A percentile compares a stretch with the other conserved stretches of the same genome.
Evolutionary conservation across 1,140 invertebrate genomes (phyloP).

Genomic region (Trichonephila clavata): DNA sequence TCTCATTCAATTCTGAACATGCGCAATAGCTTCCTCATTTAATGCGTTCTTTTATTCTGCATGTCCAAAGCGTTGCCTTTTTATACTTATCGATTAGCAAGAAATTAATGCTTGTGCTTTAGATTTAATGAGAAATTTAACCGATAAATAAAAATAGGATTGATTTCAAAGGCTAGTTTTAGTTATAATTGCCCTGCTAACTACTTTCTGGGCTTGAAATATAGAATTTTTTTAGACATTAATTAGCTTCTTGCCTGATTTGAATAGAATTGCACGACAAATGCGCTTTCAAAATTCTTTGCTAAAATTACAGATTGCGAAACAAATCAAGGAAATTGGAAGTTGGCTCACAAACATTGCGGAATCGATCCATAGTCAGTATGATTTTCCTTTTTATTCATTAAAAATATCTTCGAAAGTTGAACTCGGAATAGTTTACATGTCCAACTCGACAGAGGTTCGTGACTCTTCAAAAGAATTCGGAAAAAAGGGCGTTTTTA

Average conservation of each 20-base stretch:
- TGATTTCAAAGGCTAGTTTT: not conserved
- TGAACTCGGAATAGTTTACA: not conserved
- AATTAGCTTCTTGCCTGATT: not conserved
- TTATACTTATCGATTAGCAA: not conserved
- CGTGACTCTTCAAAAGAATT: too few relatives aligned
- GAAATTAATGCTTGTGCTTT: constrained; percentile 1
- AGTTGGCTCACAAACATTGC: not conserved
- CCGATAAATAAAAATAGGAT: not conserved
- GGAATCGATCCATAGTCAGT: not conserved
- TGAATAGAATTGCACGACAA: not conserved
- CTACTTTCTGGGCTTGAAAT: not conserved
- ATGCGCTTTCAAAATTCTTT: not conserved
- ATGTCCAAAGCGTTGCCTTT: not conserved
- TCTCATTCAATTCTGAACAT: not conserved
- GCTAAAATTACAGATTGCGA: not conserved
- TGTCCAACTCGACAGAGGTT: not conserved
- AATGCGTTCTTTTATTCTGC: constrained; percentile 1
- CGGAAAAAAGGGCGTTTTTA: too few relatives aligned
- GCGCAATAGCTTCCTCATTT: not conserved
- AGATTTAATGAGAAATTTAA: not conserved
- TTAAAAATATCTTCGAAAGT: not conserved
- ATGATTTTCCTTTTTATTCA: not conserved
- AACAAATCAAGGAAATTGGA: not conserved
- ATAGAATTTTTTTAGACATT: not conserved
- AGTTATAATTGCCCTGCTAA: constrained; percentile 11